Conservation (phyloP, 2,888 invertebrate genomes). For the Atethmia centrago region DNA sequence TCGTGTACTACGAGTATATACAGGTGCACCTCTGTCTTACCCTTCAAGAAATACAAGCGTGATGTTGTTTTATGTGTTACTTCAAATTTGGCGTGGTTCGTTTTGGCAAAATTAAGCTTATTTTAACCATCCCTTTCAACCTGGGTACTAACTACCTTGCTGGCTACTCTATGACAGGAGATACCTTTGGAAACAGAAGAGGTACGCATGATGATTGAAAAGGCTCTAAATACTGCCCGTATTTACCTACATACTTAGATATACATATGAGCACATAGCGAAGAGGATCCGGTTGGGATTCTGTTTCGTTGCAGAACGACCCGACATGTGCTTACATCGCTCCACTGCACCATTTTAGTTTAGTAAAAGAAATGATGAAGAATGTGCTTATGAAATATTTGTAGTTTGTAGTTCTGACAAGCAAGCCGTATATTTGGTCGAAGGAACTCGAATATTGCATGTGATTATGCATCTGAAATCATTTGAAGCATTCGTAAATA, state of each 20-base stretch:
- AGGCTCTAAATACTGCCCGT: background rate
- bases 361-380: background rate
- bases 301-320: conserved; percentile 5
- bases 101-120: background rate
- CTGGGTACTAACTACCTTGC: background rate
- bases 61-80: no score
- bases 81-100: background rate
- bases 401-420: background rate
- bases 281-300: conserved; percentile 6
- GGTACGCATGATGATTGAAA: background rate
- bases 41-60: no score
- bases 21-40: no score
- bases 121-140: background rate
- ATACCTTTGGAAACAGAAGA: background rate
- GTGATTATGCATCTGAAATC: no score
- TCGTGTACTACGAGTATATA: no score
- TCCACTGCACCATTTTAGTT: background rate
- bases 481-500: background rate
- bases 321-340: conserved; percentile 3
- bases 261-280: conserved; percentile 15
- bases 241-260: background rate
- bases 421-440: background rate
- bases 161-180: background rate
- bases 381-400: background rate
- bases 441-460: background rate